Conservation (phyloP, 2,888 invertebrate species). For the Cancer borealis region DNA sequence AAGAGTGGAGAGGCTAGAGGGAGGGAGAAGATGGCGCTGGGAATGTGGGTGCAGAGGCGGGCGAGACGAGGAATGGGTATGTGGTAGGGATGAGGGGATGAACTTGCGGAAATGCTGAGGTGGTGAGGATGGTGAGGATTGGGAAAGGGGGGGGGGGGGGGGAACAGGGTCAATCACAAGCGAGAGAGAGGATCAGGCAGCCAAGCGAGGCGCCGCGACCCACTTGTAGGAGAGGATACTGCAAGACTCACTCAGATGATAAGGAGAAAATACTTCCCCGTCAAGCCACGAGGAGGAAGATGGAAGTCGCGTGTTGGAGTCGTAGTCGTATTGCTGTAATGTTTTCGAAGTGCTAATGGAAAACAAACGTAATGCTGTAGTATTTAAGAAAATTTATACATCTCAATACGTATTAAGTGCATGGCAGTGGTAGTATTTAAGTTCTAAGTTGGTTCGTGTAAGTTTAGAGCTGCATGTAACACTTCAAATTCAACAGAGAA, state of each 20-base stretch:
- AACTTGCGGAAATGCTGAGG: neutral
- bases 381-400: too few species aligned
- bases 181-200: conserved; percentile 15
- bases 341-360: neutral
- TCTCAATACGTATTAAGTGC: too few species aligned
- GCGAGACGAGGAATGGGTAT: neutral
- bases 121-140: neutral
- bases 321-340: neutral
- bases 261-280: neutral
- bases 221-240: neutral
- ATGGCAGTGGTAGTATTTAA: too few species aligned
- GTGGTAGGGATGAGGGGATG: neutral
- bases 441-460: too few species aligned
- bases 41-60: neutral
- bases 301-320: neutral
- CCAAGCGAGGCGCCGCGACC: neutral
- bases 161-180: neutral
- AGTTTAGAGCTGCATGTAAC: too few species aligned
- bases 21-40: neutral
- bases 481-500: too few species aligned
- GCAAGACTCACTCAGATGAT: neutral
- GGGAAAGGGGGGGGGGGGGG: neutral
- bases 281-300: neutral
- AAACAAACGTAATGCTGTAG: neutral
- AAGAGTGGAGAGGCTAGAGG: neutral